Evolutionary conservation across 2,888 invertebrate genomes (phyloP).

Genomic region (Trichogramma evanescens): DNA sequence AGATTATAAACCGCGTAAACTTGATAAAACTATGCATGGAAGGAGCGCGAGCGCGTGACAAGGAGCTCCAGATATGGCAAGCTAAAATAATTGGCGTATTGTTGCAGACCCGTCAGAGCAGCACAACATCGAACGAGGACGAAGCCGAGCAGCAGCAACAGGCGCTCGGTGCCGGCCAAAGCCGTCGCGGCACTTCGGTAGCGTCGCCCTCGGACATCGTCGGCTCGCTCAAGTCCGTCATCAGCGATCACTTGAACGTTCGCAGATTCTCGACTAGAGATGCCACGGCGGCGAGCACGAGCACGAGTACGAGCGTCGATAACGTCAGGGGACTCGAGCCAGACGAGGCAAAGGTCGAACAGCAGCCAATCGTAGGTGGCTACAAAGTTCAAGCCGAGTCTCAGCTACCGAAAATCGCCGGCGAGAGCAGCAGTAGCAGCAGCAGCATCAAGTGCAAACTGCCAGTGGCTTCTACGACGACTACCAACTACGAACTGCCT

Average conservation of each 20-base stretch:
- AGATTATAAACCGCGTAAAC: no score
- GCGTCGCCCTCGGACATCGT: conserved; percentile 10
- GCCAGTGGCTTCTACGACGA: not conserved
- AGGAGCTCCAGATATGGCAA: not conserved
- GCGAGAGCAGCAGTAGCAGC: not conserved
- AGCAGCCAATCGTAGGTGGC: not conserved
- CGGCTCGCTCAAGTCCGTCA: conserved; percentile 14
- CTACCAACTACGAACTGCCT: not conserved
- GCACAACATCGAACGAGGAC: conserved; percentile 34
- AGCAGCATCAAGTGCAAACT: not conserved
- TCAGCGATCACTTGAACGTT: not conserved
- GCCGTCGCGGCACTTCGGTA: conserved; percentile 28
- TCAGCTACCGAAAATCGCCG: not conserved
- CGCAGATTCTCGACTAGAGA: not conserved
- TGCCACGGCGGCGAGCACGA: not conserved
- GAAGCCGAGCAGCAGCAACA: conserved; percentile 30
- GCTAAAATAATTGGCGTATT: not conserved
- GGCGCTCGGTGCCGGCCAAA: conserved; percentile 13
- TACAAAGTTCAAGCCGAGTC: not conserved
- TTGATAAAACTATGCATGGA: no score
- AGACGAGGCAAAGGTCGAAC: not conserved
- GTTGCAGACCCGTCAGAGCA: conserved; percentile 42
- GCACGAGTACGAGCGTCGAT: not conserved
- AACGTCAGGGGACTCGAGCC: not conserved
- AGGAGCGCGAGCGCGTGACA: no score